Percentiles rank a stretch among this genome's conserved stretches.
These are phyloP conservation scores for Mandrillus leucophaeus DNA, from an alignment of 2,113 vertebrate genomes.

Conservation along the genomic window DNA sequence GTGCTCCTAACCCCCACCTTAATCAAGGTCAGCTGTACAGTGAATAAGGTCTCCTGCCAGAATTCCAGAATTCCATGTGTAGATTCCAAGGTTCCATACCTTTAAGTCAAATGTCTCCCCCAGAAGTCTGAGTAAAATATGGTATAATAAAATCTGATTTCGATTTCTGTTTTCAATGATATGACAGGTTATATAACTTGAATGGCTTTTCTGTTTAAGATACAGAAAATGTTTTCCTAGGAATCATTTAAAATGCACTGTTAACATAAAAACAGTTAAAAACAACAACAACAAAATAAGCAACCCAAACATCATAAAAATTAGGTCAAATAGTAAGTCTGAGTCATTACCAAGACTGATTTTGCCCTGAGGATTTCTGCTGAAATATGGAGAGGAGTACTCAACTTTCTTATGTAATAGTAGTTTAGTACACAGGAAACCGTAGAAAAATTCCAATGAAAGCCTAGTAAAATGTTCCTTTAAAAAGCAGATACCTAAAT, in stretches of 20 bases:
- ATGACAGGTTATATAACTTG: not conserved
- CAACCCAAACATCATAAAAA: not conserved
- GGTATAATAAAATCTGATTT: not conserved
- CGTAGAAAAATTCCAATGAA: not conserved
- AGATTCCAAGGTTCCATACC: not conserved
- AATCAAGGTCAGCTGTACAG: not conserved
- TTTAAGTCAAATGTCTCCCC: not conserved
- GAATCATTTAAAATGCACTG: not conserved
- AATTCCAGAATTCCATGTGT: not conserved
- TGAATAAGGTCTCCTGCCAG: not conserved
- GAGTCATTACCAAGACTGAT: not conserved
- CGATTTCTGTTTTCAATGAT: not conserved
- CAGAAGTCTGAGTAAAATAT: not conserved
- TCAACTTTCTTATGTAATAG: not conserved
- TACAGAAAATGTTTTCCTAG: conserved; percentile 4
- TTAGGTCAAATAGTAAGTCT: not conserved
- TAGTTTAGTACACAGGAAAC: not conserved
- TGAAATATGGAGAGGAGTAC: not conserved
- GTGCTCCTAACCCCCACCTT: not conserved
- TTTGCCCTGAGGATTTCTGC: not conserved
- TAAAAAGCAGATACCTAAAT: not conserved
- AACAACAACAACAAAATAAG: not conserved
- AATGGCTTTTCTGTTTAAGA: not conserved
- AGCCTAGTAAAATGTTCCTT: not conserved
- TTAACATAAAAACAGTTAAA: not conserved